phyloP scores from a whole-genome alignment of 2,113 vertebrate genomes.

The Urocitellus parryii region DNA sequence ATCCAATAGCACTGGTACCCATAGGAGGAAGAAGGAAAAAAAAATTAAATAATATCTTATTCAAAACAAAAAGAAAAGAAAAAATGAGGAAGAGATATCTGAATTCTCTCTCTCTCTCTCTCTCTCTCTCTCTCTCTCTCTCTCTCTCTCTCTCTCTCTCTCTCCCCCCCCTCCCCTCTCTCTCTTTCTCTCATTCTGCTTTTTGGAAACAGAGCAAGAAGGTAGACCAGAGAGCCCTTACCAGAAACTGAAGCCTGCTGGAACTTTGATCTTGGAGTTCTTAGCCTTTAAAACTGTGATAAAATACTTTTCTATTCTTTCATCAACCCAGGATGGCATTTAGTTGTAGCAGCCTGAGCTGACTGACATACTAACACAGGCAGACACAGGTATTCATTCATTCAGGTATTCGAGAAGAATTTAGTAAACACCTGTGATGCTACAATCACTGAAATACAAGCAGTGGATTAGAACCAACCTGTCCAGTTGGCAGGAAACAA shows the following conservation, averaged over 20 bases:
- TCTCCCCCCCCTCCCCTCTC: fast-evolving
- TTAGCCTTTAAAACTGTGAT: neutral
- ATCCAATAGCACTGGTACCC: neutral
- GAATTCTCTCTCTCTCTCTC: neutral
- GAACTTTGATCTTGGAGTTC: neutral
- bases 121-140: too few species aligned
- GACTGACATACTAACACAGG: neutral
- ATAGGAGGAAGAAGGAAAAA: neutral
- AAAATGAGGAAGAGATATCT: neutral
- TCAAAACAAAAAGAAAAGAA: neutral
- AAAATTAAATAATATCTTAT: neutral
- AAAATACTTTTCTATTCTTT: neutral
- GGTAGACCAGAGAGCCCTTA: neutral
- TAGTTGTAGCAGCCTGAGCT: neutral
- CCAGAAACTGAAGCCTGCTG: neutral
- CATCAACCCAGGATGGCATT: neutral
- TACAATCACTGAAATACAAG: neutral
- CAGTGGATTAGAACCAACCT: neutral
- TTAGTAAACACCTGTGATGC: neutral
- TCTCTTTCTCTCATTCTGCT: neutral
- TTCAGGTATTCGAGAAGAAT: neutral
- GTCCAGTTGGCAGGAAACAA: neutral
- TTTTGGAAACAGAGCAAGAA: neutral
- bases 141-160: too few species aligned
- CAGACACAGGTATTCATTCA: neutral